These are phyloP conservation scores for Tortrix viridana DNA, from an alignment of 2,888 invertebrate species.

Conservation along the genomic window DNA sequence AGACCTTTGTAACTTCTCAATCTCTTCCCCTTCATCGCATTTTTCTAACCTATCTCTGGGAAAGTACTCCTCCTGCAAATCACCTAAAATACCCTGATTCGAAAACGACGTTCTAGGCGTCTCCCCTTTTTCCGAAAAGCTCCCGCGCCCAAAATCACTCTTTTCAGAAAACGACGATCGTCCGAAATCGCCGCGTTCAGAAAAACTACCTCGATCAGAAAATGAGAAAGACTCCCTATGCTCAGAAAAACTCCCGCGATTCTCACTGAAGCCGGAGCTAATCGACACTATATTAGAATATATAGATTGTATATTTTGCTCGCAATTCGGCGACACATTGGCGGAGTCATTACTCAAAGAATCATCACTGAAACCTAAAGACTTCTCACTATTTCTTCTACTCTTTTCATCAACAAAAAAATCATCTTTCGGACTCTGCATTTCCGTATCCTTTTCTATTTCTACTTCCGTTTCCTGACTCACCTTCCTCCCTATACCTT, in stretches of 20 bases:
- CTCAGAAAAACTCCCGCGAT: slow-evolving; percentile 80
- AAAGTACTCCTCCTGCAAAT: slow-evolving; percentile 76
- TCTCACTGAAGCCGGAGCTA: slow-evolving; percentile 85
- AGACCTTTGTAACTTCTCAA: slow-evolving; percentile 73
- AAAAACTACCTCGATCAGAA: slow-evolving; percentile 77
- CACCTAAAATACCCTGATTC: slow-evolving; percentile 73
- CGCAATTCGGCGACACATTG: slow-evolving; percentile 82
- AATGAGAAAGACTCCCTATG: slow-evolving; percentile 78
- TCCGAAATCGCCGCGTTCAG: slow-evolving; percentile 75
- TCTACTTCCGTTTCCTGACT: slow-evolving; percentile 85
- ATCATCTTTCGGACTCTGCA: slow-evolving; percentile 69
- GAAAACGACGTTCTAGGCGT: slow-evolving; percentile 78
- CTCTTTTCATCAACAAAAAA: slow-evolving; percentile 72
- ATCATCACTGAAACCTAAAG: slow-evolving; percentile 89
- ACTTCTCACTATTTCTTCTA: slow-evolving; percentile 88
- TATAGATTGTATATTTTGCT: slow-evolving; percentile 76
- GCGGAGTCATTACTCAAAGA: slow-evolving; percentile 88
- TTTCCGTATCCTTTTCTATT: slow-evolving; percentile 60
- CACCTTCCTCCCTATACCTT: slow-evolving; percentile 89
- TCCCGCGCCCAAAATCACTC: slow-evolving; percentile 79
- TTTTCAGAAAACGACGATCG: slow-evolving; percentile 80
- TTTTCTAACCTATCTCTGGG: slow-evolving; percentile 63
- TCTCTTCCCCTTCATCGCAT: slow-evolving; percentile 66
- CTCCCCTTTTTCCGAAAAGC: slow-evolving; percentile 76
- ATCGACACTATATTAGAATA: slow-evolving; percentile 82